Base-by-base conservation (phyloP, 2,113 vertebrate genomes). In the Ammospiza nelsoni region DNA sequence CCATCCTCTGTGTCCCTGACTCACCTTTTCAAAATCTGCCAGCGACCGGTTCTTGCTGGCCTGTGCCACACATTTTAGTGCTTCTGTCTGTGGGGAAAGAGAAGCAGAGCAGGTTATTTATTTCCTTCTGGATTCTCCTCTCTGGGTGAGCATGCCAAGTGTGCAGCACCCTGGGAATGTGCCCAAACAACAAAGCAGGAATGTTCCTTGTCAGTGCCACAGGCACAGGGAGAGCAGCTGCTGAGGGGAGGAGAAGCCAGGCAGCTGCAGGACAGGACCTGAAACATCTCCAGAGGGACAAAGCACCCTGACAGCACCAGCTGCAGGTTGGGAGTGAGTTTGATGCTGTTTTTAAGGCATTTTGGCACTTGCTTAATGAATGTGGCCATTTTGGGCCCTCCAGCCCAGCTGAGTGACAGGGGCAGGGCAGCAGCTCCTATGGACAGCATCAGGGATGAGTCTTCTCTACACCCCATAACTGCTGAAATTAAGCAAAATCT, bases 1-100 rank as follows among this genome's bases (percentile, higher is more conserved):
- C 66, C 35, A 4, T 23, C 61, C 49, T 22, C 15, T 21, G 16
- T 8, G 24, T 39, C 66, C 66, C 19, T 44, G 35, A 90, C 98
- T 98, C 96, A 99, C 99, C 98, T 99, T 99, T 96, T 99, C 99
- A 98, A 99, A 99, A 93, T 99, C 99, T 90, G 99, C 99, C 98
- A 99, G 98, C 5, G 99, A 99, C 94, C 99, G 98, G 98, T 99
- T 99, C 98, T 99, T 99, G 97, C 99, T 99, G 95, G 99, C 99
- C 96, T 99, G 99, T 77, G 99, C 99, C 96, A 99, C 98, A 83
- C 99, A 99, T 96, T 99, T 99, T 96, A 99, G 96, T 66, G 99
- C 99, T 97, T 99, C 99, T 92, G 99, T 99, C 99, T 99, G 96
- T 35, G 87, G 92, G 87, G 82, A 67, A 67, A 95, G 96, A 79